Evolutionary conservation across 2,888 invertebrate species (phyloP).

Genomic region (Ornithoptera priamus): DNA sequence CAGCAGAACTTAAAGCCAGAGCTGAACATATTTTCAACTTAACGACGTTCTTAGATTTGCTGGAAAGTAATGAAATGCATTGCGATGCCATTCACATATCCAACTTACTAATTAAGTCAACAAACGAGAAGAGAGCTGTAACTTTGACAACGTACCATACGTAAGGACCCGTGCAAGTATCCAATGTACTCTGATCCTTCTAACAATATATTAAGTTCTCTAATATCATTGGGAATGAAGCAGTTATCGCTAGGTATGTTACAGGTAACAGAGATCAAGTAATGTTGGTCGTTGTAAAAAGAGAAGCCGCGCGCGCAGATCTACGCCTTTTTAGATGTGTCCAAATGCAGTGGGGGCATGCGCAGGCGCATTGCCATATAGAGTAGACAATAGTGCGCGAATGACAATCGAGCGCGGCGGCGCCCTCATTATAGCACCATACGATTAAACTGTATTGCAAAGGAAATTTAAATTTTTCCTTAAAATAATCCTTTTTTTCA

Average conservation of each 20-base stretch:
- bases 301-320: constrained; percentile 73
- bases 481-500: neutral
- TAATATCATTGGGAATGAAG: neutral
- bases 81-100: constrained; percentile 79
- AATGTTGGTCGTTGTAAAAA: constrained; percentile 54
- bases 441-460: constrained; percentile 54
- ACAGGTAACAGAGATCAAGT: constrained; percentile 39
- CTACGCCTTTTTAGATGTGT: constrained; percentile 75
- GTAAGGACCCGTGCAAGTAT: constrained; percentile 56
- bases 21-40: constrained; percentile 74
- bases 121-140: constrained; percentile 74
- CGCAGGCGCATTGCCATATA: constrained; percentile 73
- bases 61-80: constrained; percentile 63
- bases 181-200: constrained; percentile 49
- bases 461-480: constrained; percentile 32
- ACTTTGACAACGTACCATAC: constrained; percentile 79
- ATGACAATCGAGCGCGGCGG: constrained; percentile 64
- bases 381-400: constrained; percentile 75
- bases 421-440: constrained; percentile 69
- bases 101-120: constrained; percentile 79
- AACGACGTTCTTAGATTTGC: constrained; percentile 73
- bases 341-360: constrained; percentile 61
- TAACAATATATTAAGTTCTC: constrained; percentile 25
- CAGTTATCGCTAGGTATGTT: neutral
- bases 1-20: constrained; percentile 35